Conservation (phyloP, 2,113 vertebrate genomes). For the Boulengeromyrus knoepffleri region DNA sequence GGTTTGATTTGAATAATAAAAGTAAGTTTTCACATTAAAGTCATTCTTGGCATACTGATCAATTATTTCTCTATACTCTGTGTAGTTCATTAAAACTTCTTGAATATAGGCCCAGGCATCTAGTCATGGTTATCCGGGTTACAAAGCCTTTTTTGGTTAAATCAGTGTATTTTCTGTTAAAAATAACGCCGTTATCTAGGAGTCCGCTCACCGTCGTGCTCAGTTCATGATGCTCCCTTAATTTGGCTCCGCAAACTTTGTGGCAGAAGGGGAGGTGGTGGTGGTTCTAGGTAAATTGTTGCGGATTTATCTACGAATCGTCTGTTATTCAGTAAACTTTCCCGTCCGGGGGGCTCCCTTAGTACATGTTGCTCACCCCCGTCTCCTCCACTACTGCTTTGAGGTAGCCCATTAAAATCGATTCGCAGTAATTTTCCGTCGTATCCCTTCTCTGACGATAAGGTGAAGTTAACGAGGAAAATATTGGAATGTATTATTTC, state of each 20-base stretch:
- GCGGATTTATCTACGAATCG: neutral
- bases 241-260: neutral
- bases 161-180: neutral
- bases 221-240: neutral
- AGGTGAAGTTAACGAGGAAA: neutral
- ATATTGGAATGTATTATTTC: neutral
- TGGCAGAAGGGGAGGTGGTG: neutral
- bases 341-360: neutral
- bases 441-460: neutral
- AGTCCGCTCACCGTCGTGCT: neutral
- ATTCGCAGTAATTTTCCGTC: neutral
- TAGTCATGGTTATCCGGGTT: neutral
- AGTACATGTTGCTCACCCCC: neutral
- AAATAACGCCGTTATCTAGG: neutral
- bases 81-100: neutral
- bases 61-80: neutral
- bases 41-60: neutral
- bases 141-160: neutral
- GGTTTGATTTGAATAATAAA: conserved; percentile 1
- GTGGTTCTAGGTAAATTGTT: neutral
- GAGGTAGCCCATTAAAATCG: neutral
- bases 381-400: neutral
- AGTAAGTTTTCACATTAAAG: neutral
- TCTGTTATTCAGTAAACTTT: neutral
- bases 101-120: neutral